Evolutionary conservation across 1,140 invertebrate species (phyloP).

Genomic region (Odontomachus brunneus): DNA sequence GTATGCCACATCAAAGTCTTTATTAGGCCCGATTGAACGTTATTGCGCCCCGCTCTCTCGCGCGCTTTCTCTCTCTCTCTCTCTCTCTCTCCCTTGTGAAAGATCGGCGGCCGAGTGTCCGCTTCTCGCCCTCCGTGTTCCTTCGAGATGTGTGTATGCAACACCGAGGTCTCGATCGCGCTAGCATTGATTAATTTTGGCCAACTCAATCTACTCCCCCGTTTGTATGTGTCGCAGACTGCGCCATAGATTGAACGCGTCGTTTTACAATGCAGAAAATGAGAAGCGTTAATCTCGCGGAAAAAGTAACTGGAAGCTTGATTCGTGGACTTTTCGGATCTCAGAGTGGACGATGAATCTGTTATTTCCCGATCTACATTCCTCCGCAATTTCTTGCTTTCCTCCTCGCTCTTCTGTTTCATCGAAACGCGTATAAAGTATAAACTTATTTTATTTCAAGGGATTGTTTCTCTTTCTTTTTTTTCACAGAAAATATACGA

Average conservation of each 20-base stretch:
- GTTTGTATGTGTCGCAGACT: background rate
- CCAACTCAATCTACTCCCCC: background rate
- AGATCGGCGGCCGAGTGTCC: conserved; percentile 12
- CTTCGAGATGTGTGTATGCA: background rate
- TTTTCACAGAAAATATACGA: no score
- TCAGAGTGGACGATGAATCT: no score
- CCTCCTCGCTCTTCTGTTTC: no score
- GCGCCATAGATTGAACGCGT: background rate
- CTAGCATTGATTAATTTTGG: conserved; percentile 3
- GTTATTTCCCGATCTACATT: no score
- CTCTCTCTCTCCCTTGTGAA: background rate
- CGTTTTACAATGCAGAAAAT: background rate
- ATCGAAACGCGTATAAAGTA: no score
- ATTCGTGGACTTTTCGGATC: background rate
- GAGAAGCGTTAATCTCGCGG: no score
- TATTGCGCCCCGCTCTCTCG: conserved; percentile 61
- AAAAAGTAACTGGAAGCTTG: background rate
- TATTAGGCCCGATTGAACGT: conserved; percentile 75
- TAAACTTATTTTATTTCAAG: no score
- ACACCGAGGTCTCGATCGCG: background rate
- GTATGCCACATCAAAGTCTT: conserved; percentile 74
- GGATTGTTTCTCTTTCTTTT: no score
- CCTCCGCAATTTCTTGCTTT: no score
- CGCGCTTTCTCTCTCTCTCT: background rate
- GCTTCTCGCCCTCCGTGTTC: conserved; percentile 12